A percentile compares a stretch with the other conserved stretches of the same genome.
These are phyloP conservation scores for Calyptommatus sinebrachiatus DNA, from an alignment of 2,113 vertebrate species.

Conservation along the genomic window DNA sequence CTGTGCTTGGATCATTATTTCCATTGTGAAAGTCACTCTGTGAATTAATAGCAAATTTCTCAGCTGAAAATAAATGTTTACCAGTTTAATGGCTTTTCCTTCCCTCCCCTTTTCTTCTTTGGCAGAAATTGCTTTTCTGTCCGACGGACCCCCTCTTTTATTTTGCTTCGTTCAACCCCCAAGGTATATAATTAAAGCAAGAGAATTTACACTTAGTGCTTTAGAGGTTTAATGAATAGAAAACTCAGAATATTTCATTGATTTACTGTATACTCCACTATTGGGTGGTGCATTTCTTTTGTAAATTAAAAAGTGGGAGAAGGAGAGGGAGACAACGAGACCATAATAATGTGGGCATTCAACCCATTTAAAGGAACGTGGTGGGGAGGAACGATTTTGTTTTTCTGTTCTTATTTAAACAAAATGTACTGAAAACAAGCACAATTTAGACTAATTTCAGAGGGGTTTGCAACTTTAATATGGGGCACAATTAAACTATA, in stretches of 20 bases:
- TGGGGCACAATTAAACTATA: slow-evolving; percentile 60
- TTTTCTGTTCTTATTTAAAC: slow-evolving; percentile 66
- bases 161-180: slow-evolving; percentile 71
- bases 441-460: slow-evolving; percentile 68
- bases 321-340: neutral
- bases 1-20: slow-evolving; percentile 77
- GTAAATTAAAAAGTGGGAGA: slow-evolving; percentile 65
- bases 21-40: slow-evolving; percentile 76
- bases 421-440: slow-evolving; percentile 60
- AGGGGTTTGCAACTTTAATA: slow-evolving; percentile 61
- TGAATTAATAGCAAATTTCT: slow-evolving; percentile 80
- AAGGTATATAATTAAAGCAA: slow-evolving; percentile 81
- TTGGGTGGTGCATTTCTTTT: slow-evolving; percentile 67
- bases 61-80: slow-evolving; percentile 82
- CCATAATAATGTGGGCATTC: slow-evolving; percentile 62
- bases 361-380: slow-evolving; percentile 48
- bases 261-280: slow-evolving; percentile 65
- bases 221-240: slow-evolving; percentile 75
- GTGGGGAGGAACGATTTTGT: slow-evolving; percentile 55
- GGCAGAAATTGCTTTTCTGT: slow-evolving; percentile 74
- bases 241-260: slow-evolving; percentile 73
- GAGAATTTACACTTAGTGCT: slow-evolving; percentile 74
- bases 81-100: slow-evolving; percentile 52
- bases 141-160: slow-evolving; percentile 54
- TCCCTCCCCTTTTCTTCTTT: slow-evolving; percentile 55